Evolutionary conservation across 1,140 invertebrate species (phyloP).

Genomic region (Cardiocondyla obscurior): DNA sequence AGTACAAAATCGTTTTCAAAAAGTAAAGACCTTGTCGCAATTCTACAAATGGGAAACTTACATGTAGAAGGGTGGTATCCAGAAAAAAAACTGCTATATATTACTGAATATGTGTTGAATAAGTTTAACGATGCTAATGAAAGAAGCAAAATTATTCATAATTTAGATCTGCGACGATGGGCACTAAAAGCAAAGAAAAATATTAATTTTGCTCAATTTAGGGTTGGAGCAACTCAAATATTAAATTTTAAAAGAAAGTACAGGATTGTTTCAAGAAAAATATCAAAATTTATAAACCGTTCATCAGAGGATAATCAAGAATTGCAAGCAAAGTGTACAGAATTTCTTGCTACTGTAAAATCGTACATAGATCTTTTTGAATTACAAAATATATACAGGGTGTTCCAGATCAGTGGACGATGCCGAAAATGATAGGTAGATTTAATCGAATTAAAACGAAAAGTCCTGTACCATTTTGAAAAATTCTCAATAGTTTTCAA

Average conservation of each 20-base stretch:
- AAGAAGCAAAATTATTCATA: not conserved
- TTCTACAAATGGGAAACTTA: not conserved
- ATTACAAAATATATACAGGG: not conserved
- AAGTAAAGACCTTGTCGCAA: not conserved
- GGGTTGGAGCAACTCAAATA: not conserved
- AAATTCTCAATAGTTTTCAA: too few relatives aligned
- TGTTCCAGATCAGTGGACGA: too few relatives aligned
- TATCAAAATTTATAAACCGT: conserved; percentile 2
- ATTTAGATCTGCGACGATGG: not conserved
- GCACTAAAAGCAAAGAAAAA: not conserved
- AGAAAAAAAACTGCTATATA: not conserved
- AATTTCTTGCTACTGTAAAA: not conserved
- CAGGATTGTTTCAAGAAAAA: not conserved
- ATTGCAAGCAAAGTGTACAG: not conserved
- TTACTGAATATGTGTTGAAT: not conserved
- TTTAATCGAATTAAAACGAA: too few relatives aligned
- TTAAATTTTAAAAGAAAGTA: conserved; percentile 18
- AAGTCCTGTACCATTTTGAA: too few relatives aligned
- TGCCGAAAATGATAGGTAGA: too few relatives aligned
- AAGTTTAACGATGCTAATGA: not conserved
- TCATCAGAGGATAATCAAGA: not conserved
- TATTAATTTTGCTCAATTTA: not conserved
- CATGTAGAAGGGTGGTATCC: not conserved
- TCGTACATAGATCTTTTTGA: not conserved
- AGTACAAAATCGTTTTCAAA: not conserved